Conservation (phyloP, 2,797 vertebrate genomes). For the Gallinago solitaria region DNA sequence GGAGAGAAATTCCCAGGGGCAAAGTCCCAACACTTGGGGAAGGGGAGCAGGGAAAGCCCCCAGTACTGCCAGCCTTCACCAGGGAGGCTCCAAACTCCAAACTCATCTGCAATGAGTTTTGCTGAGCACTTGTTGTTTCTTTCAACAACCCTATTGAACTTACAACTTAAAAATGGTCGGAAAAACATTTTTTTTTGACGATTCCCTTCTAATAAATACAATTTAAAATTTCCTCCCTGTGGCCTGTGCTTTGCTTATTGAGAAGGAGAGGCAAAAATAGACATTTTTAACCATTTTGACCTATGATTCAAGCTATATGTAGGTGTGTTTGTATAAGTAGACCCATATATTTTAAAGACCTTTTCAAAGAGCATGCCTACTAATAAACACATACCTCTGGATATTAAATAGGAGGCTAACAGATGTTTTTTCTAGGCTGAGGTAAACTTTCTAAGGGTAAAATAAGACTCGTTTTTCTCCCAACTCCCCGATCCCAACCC, state of each 20-base stretch:
- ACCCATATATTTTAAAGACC: not conserved
- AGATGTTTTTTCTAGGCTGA: not conserved
- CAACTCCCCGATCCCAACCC: not conserved
- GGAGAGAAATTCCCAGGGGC: not conserved
- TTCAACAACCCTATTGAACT: not conserved
- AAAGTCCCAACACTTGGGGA: not conserved
- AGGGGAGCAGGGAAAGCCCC: not conserved
- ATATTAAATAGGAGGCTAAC: not conserved
- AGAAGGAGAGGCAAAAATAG: not conserved
- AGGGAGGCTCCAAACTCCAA: not conserved
- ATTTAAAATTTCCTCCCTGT: not conserved
- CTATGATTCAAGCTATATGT: not conserved
- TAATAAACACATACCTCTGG: not conserved
- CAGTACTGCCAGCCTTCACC: not conserved
- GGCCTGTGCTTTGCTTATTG: not conserved
- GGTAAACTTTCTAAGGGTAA: not conserved
- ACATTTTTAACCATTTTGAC: not conserved
- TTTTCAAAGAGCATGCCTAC: not conserved
- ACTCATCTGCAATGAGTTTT: not conserved
- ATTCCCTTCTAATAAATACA: not conserved
- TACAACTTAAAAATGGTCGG: not conserved
- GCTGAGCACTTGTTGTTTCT: not conserved
- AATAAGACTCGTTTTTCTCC: not conserved
- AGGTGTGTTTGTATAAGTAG: not conserved
- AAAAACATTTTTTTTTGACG: not conserved